Conservation (phyloP, 2,797 vertebrate genomes). For the Rhinichthys osculus region DNA sequence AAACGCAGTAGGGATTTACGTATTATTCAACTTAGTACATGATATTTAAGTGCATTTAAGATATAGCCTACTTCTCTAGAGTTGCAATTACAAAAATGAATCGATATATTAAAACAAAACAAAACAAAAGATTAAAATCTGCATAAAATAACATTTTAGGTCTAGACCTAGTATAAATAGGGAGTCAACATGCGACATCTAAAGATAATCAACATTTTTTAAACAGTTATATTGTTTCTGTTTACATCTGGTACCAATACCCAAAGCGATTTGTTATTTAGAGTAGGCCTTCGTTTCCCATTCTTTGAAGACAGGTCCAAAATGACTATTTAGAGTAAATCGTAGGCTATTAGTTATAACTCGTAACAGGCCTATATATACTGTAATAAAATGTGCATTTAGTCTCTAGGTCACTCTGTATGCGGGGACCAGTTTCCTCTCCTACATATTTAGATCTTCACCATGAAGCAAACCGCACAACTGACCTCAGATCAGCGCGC, state of each 20-base stretch:
- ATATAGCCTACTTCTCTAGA: too few species aligned
- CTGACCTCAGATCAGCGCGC: constrained; percentile 34
- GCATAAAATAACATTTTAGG: background rate
- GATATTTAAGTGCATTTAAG: too few species aligned
- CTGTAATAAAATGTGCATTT: background rate
- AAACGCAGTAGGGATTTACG: background rate
- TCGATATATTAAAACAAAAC: background rate
- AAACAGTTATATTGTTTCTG: too few species aligned
- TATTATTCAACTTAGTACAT: background rate
- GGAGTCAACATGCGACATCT: too few species aligned
- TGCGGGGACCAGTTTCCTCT: background rate
- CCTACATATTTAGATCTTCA: background rate
- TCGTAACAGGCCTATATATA: background rate
- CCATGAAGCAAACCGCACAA: background rate
- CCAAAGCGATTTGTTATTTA: background rate
- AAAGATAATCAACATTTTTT: too few species aligned
- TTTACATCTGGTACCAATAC: too few species aligned
- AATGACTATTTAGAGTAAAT: background rate
- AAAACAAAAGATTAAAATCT: background rate
- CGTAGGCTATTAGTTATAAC: background rate
- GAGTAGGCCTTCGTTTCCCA: background rate
- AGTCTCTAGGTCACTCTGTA: background rate
- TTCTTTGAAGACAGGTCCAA: background rate
- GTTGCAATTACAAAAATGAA: too few species aligned
- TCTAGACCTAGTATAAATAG: too few species aligned